Conservation (phyloP, 2,113 vertebrate genomes). For the Pluvianellus socialis region DNA sequence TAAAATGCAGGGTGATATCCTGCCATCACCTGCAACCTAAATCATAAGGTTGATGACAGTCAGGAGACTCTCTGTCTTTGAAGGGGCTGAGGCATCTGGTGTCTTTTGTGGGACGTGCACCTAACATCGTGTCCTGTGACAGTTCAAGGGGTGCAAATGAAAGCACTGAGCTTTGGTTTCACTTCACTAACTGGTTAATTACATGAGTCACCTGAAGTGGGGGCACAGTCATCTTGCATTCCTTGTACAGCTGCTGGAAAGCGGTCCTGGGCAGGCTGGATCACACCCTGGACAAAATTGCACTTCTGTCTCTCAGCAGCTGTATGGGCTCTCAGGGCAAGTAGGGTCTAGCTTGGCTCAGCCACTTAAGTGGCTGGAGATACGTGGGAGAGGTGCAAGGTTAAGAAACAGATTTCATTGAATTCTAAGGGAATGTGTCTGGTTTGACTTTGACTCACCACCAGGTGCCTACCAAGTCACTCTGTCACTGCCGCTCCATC, state of each 20-base stretch:
- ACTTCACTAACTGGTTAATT: not conserved
- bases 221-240: not conserved
- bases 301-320: not conserved
- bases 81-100: not conserved
- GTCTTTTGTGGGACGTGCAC: not conserved
- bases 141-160: not conserved
- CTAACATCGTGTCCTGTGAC: not conserved
- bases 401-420: not conserved
- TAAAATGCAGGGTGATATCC: fast-evolving
- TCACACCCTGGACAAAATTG: not conserved
- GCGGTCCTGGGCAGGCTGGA: not conserved
- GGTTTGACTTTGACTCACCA: not conserved
- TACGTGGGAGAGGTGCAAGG: not conserved
- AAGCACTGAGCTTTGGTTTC: not conserved
- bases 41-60: not conserved
- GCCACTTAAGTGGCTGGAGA: not conserved
- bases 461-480: not conserved
- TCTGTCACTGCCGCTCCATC: not conserved
- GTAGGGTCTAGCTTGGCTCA: not conserved
- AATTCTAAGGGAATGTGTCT: not conserved
- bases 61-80: not conserved
- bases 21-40: not conserved
- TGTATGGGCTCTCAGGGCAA: not conserved
- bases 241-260: not conserved
- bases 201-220: not conserved